Conservation (phyloP, 2,888 invertebrate species). For the Unio pictorum region DNA sequence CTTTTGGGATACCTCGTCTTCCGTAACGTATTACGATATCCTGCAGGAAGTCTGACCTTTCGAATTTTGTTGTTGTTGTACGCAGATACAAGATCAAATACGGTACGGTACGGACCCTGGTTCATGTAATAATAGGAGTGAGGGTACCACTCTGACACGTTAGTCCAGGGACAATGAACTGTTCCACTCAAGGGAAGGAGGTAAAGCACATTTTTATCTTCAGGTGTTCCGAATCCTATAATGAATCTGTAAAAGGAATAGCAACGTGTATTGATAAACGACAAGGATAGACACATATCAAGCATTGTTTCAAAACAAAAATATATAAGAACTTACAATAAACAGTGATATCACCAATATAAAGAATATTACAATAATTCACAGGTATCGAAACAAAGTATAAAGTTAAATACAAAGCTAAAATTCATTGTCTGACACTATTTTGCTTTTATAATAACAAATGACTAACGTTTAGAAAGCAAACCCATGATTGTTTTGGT, state of each 20-base stretch:
- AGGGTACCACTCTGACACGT: conserved; percentile 37
- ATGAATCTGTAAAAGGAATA: conserved; percentile 15
- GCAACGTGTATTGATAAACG: too few species aligned
- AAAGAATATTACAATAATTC: too few species aligned
- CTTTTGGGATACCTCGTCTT: conserved; percentile 34
- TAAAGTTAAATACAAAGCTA: too few species aligned
- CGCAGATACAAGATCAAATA: conserved; percentile 27
- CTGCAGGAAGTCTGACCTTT: conserved; percentile 31
- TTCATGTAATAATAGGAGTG: conserved; percentile 45
- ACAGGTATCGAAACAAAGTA: too few species aligned
- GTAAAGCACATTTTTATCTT: conserved; percentile 38
- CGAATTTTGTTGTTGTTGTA: conserved; percentile 28
- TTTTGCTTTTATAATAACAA: too few species aligned
- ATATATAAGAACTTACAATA: too few species aligned
- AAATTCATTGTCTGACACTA: too few species aligned
- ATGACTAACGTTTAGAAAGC: too few species aligned
- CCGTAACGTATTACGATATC: conserved; percentile 28
- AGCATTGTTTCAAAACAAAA: too few species aligned
- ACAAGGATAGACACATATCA: too few species aligned
- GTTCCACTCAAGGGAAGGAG: conserved; percentile 39
- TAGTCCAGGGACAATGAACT: conserved; percentile 38
- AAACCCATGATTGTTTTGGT: too few species aligned
- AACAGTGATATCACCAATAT: too few species aligned
- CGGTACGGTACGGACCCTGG: conserved; percentile 42
- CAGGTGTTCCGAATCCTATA: conserved; percentile 6